A percentile compares a stretch with the other conserved stretches of the same genome.
Conservation (phyloP, 2,113 vertebrate genomes). For the Nycticryphes semicollaris region DNA sequence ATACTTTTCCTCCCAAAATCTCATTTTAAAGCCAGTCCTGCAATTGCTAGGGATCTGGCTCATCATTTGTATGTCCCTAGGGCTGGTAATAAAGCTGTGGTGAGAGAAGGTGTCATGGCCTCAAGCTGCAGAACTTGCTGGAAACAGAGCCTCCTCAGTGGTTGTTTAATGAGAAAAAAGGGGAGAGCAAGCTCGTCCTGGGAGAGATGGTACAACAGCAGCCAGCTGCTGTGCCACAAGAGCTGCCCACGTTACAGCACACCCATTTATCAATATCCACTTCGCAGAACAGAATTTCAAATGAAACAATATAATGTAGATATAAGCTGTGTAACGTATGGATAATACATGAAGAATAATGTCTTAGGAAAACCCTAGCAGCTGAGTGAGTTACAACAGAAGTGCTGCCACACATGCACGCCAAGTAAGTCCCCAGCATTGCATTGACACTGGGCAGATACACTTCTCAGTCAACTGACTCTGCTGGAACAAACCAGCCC, state of each 20-base stretch:
- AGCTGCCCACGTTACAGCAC: not conserved
- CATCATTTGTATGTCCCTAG: accelerated
- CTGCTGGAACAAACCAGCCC: not conserved
- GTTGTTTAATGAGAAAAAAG: not conserved
- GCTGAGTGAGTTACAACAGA: not conserved
- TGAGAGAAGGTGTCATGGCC: not conserved
- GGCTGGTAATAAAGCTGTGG: not conserved
- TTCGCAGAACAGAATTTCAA: not conserved
- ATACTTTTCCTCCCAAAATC: not conserved
- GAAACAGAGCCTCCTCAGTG: not conserved
- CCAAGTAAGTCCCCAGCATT: not conserved
- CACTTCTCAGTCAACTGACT: not conserved
- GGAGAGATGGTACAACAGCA: not conserved
- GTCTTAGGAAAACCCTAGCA: not conserved
- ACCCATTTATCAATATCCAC: not conserved
- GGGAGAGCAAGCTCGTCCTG: accelerated
- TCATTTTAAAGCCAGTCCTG: not conserved
- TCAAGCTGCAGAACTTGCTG: not conserved
- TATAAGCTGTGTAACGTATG: not conserved
- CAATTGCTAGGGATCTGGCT: not conserved
- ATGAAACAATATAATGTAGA: not conserved
- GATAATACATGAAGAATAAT: not conserved
- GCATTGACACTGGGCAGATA: not conserved
- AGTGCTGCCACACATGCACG: accelerated
- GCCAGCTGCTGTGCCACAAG: not conserved